A percentile compares a stretch with the other conserved stretches of the same genome.
Conservation (phyloP, 2,797 vertebrate species). For the Vultur gryphus region DNA sequence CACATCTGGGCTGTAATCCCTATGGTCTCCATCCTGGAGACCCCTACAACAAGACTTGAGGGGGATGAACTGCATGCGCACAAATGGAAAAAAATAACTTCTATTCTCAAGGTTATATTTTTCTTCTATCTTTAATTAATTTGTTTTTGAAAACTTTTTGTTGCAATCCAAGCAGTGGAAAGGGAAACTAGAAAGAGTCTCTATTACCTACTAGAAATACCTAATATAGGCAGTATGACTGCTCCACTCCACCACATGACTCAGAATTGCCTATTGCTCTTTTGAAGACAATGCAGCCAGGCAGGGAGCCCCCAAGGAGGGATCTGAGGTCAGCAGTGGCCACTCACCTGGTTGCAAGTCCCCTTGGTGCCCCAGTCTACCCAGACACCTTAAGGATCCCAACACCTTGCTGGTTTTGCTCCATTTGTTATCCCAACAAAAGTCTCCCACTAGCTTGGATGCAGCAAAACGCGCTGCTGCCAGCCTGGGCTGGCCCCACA, state of each 20-base stretch:
- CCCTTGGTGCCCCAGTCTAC: too few species aligned
- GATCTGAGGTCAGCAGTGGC: background rate
- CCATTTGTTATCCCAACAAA: background rate
- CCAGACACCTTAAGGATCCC: background rate
- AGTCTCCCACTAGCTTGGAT: background rate
- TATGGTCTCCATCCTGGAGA: background rate
- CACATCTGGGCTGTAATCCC: background rate
- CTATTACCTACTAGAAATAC: background rate
- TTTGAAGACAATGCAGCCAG: background rate
- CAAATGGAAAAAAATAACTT: background rate
- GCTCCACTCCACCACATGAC: accelerated
- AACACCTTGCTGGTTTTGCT: background rate
- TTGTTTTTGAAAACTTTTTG: background rate
- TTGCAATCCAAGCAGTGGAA: background rate
- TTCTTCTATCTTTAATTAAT: background rate
- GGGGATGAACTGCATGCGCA: background rate
- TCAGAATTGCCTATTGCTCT: background rate
- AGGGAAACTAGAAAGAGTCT: background rate
- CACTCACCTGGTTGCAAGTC: background rate
- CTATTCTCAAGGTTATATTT: background rate
- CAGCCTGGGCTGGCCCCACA: background rate
- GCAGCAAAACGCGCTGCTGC: background rate
- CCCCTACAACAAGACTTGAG: background rate
- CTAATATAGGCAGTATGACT: background rate
- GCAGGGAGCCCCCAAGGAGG: background rate